phyloP scores from a whole-genome alignment of 2,113 vertebrate species.

The Rhagologus leucostigma region DNA sequence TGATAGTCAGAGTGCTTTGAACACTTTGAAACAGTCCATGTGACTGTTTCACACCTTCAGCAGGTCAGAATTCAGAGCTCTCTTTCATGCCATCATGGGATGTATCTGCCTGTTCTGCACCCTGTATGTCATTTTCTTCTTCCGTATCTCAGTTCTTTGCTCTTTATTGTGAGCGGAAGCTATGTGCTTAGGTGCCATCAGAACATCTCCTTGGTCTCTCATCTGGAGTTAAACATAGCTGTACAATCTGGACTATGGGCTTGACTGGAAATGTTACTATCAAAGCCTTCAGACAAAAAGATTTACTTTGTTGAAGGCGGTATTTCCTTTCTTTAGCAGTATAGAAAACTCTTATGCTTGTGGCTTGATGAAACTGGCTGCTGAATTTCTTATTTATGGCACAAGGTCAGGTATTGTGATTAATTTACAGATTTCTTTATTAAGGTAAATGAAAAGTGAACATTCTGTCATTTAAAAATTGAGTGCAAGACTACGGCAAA shows the following conservation, averaged over 20 bases:
- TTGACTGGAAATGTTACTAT: not conserved
- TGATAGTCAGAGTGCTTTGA: not conserved
- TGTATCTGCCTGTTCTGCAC: not conserved
- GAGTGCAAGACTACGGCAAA: not conserved
- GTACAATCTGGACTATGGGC: not conserved
- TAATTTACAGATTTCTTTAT: not conserved
- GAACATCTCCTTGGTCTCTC: not conserved
- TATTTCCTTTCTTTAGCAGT: not conserved
- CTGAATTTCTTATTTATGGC: not conserved
- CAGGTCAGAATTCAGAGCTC: not conserved
- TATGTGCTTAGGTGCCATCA: not conserved
- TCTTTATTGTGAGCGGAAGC: not conserved
- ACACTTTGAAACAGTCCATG: not conserved
- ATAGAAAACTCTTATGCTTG: not conserved
- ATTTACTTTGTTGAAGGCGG: not conserved
- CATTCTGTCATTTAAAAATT: not conserved
- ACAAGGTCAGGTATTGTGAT: not conserved
- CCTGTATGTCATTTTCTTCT: not conserved
- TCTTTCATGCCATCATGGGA: rapidly evolving
- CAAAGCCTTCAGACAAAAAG: not conserved
- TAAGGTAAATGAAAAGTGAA: not conserved
- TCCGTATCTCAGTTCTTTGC: not conserved
- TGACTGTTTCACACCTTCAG: not conserved
- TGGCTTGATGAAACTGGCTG: not conserved
- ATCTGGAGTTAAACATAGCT: not conserved